phyloP scores from a whole-genome alignment of 2,888 invertebrate species.

The Theodoxus fluviatilis region DNA sequence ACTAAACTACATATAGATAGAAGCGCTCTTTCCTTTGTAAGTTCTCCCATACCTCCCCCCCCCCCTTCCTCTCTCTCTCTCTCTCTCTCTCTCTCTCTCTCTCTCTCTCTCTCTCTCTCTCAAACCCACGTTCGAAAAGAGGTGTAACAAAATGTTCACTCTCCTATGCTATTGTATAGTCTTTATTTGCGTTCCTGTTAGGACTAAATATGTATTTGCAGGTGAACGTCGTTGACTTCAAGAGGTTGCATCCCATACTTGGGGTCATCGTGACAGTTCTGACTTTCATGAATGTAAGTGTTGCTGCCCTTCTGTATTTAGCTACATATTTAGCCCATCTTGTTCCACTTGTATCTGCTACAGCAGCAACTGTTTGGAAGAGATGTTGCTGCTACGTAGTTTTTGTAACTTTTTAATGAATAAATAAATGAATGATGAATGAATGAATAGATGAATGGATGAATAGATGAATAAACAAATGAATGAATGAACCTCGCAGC shows the following conservation, averaged over 20 bases:
- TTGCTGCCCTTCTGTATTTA: neutral
- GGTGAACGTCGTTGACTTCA: slow-evolving; percentile 32
- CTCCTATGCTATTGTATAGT: neutral
- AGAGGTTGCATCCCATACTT: slow-evolving; percentile 56
- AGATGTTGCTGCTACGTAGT: no score
- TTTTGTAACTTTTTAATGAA: no score
- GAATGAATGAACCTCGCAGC: no score
- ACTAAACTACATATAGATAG: no score
- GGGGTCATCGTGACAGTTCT: slow-evolving; percentile 57
- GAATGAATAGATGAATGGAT: no score
- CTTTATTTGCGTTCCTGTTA: slow-evolving; percentile 35
- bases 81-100: neutral
- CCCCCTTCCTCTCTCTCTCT: neutral
- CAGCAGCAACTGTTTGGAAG: no score
- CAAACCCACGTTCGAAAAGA: no score
- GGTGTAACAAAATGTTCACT: no score
- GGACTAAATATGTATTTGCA: slow-evolving; percentile 15
- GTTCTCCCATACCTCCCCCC: neutral
- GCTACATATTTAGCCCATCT: neutral
- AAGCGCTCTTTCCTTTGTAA: no score
- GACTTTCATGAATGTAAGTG: slow-evolving; percentile 52
- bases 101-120: neutral
- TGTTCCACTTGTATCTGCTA: no score
- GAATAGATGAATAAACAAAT: no score
- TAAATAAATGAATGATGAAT: no score